A percentile compares a stretch with the other conserved stretches of the same genome.
Conservation (phyloP, 2,797 vertebrate species). For the Centroberyx gerrardi region DNA sequence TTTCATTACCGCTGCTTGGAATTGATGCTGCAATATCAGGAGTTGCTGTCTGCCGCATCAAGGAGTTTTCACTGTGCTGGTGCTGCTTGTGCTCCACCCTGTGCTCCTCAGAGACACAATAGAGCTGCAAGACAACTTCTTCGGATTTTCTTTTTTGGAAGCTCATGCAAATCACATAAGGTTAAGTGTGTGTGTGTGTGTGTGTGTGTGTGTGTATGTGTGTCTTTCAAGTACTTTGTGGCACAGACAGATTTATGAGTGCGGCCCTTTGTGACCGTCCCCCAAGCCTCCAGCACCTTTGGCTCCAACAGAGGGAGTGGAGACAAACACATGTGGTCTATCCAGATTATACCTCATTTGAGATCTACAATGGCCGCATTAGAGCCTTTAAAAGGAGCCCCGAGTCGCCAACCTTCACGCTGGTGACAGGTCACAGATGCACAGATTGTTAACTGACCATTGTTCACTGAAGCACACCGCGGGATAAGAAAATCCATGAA, state of each 20-base stretch:
- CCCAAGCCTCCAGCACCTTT: conserved; percentile 57
- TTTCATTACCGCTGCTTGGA: conserved; percentile 53
- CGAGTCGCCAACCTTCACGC: conserved; percentile 51
- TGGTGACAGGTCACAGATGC: conserved; percentile 71
- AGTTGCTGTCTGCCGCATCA: conserved; percentile 18
- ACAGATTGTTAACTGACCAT: conserved; percentile 47
- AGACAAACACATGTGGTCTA: conserved; percentile 78
- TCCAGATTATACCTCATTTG: conserved; percentile 80
- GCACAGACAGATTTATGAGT: conserved; percentile 83
- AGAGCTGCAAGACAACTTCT: conserved; percentile 68
- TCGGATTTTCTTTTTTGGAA: conserved; percentile 65
- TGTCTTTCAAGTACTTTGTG: conserved; percentile 73
- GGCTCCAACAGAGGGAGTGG: conserved; percentile 59
- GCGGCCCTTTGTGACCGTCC: conserved; percentile 71
- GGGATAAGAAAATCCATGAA: conserved; percentile 48
- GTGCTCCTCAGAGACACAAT: conserved; percentile 73
- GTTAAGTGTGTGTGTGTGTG: conserved; percentile 18
- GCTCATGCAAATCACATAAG: conserved; percentile 71
- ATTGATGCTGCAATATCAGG: conserved; percentile 49
- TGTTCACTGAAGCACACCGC: conserved; percentile 35
- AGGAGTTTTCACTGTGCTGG: conserved; percentile 21
- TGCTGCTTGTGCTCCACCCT: conserved; percentile 58
- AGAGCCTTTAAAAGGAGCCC: conserved; percentile 62
- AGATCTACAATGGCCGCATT: conserved; percentile 75
- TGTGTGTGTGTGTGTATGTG: conserved; percentile 33